Evolutionary conservation across 2,797 vertebrate genomes (phyloP).

Genomic region (Sitta carolinensis): DNA sequence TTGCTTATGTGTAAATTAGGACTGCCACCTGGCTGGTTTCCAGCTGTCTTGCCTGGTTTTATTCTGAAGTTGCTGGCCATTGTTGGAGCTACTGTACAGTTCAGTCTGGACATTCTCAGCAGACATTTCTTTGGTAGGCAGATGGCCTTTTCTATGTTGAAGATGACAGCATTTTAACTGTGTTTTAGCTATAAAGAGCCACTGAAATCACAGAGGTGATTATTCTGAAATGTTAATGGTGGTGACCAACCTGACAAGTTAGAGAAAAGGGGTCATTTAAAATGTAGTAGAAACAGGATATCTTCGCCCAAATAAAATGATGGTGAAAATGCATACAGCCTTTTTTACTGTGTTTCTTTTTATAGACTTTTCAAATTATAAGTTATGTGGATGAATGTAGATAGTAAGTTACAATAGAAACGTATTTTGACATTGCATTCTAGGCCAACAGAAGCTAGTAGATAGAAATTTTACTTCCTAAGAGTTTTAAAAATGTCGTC

Average conservation of each 20-base stretch:
- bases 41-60: constrained; percentile 58
- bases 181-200: background rate
- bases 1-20: constrained; percentile 49
- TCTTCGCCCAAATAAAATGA: constrained; percentile 1
- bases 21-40: constrained; percentile 55
- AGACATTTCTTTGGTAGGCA: background rate
- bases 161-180: background rate
- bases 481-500: background rate
- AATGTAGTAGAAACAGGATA: background rate
- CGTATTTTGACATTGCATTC: background rate
- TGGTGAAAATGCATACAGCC: background rate
- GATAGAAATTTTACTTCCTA: background rate
- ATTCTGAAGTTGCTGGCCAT: constrained; percentile 34
- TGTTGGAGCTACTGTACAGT: constrained; percentile 51
- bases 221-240: background rate
- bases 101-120: constrained; percentile 26
- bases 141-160: background rate
- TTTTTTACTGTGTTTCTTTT: background rate
- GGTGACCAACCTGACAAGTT: background rate
- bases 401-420: background rate
- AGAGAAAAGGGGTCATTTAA: background rate
- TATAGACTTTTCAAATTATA: background rate
- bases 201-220: background rate
- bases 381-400: background rate
- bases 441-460: background rate